A percentile compares a stretch with the other conserved stretches of the same genome.
Conservation (phyloP, 2,113 vertebrate species). For the Aptenodytes forsteri region DNA sequence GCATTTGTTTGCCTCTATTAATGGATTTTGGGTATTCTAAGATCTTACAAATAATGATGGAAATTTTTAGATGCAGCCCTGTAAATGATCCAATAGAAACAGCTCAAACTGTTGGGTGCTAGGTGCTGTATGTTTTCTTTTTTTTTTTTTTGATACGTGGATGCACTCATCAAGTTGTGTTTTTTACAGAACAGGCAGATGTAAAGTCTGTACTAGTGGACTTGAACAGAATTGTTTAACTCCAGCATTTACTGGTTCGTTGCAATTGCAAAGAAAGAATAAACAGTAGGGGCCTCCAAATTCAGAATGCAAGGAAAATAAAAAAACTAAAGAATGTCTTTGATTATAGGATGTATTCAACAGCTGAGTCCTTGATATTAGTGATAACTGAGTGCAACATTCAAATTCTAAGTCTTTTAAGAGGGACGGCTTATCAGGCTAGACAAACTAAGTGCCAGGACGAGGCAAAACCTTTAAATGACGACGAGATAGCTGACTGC, state of each 20-base stretch:
- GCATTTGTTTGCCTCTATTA: neutral
- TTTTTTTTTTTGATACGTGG: neutral
- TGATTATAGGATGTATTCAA: neutral
- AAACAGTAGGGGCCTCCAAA: neutral
- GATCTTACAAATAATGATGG: neutral
- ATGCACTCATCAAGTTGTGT: neutral
- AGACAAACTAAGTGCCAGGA: neutral
- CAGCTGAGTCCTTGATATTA: neutral
- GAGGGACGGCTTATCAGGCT: neutral
- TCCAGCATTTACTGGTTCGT: neutral
- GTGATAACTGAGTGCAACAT: neutral
- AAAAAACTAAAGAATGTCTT: neutral
- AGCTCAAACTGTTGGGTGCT: neutral
- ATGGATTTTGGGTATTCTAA: neutral
- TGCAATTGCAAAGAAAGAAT: neutral
- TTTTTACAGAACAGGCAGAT: neutral
- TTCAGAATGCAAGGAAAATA: neutral
- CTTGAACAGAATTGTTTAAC: neutral
- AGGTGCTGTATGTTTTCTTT: neutral
- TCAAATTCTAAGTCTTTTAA: neutral
- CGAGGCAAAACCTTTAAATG: neutral
- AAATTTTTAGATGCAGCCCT: neutral
- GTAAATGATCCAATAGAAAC: neutral
- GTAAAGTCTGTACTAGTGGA: neutral
- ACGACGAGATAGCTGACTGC: neutral